These are phyloP conservation scores for Nannobrachium achirus DNA, from an alignment of 2,113 vertebrate genomes.

Conservation along the genomic window DNA sequence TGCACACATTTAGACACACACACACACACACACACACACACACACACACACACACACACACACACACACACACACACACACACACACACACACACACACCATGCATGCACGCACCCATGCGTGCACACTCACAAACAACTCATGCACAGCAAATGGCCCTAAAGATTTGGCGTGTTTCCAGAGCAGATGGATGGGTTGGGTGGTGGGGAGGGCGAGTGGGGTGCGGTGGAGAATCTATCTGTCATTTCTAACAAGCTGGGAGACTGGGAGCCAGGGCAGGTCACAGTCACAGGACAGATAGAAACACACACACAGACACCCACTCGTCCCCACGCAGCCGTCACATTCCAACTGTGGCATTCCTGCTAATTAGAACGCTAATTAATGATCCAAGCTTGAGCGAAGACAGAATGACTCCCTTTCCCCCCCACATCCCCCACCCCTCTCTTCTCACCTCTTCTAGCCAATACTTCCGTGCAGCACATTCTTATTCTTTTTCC, in stretches of 20 bases:
- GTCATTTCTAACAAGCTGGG: conserved; percentile 83
- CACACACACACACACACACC: conserved; percentile 14
- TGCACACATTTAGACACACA: conserved; percentile 13
- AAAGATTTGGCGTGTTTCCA: conserved; percentile 67
- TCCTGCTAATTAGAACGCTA: conserved; percentile 75
- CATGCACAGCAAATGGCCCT: conserved; percentile 47
- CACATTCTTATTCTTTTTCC: too few species aligned
- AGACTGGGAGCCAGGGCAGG: conserved; percentile 74
- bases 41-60: conserved; percentile 11
- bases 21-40: conserved; percentile 12
- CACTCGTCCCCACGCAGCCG: conserved; percentile 38
- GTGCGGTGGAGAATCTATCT: conserved; percentile 70
- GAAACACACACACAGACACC: conserved; percentile 15
- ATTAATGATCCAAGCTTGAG: conserved; percentile 70
- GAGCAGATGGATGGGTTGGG: conserved; percentile 74
- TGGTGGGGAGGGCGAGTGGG: conserved; percentile 37
- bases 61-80: conserved; percentile 33
- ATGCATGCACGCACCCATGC: not conserved
- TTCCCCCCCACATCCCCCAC: too few species aligned
- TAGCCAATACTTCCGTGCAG: too few species aligned
- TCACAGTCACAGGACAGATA: conserved; percentile 61
- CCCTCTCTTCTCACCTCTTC: too few species aligned
- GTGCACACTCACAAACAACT: conserved; percentile 24
- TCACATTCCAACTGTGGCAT: conserved; percentile 73
- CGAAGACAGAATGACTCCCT: not conserved